A percentile compares a stretch with the other conserved stretches of the same genome.
These are phyloP conservation scores for Rhamnusium bicolor DNA, from an alignment of 2,888 invertebrate species.

Conservation along the genomic window DNA sequence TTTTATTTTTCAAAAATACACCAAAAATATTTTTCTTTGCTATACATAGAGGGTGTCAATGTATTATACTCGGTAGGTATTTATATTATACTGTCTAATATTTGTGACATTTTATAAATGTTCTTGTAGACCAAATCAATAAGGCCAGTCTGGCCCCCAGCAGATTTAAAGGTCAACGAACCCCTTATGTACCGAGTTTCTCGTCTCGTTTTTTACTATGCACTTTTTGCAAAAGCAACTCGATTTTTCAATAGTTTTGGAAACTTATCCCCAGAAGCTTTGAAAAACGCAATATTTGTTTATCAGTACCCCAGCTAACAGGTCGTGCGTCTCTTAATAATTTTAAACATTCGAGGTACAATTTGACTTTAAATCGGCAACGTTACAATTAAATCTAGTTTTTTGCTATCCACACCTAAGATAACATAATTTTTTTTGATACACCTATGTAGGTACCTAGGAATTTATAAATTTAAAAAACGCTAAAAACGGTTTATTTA, in stretches of 20 bases:
- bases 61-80: background rate
- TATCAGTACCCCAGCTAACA: background rate
- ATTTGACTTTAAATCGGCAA: too few species aligned
- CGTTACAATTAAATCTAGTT: too few species aligned
- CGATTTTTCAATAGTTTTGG: too few species aligned
- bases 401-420: too few species aligned
- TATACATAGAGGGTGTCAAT: too few species aligned
- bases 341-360: background rate
- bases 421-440: too few species aligned
- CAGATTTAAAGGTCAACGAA: constrained; percentile 50
- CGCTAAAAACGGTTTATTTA: background rate
- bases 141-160: constrained; percentile 51
- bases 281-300: background rate
- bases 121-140: constrained; percentile 49
- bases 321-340: background rate
- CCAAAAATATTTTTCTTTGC: too few species aligned
- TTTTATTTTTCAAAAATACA: too few species aligned
- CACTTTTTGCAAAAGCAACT: background rate
- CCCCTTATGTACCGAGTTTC: constrained; percentile 30
- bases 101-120: constrained; percentile 9
- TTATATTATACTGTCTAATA: background rate
- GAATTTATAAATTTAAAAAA: too few species aligned
- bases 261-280: too few species aligned
- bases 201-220: constrained; percentile 4
- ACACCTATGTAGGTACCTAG: too few species aligned